phyloP scores from a whole-genome alignment of 2,113 vertebrate genomes.

The Cairina moschata region DNA sequence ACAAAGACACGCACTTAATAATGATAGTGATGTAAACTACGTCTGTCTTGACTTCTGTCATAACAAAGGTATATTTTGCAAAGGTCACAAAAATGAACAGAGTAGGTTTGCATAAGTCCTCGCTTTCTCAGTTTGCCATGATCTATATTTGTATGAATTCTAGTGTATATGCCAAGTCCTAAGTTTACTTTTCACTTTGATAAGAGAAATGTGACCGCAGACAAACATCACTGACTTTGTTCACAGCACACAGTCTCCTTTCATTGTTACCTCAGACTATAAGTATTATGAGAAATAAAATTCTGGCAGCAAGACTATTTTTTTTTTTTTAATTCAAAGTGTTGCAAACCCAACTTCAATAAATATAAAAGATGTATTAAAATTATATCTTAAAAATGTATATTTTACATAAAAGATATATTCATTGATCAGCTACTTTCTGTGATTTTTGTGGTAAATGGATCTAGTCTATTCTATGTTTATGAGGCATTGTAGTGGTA shows the following conservation, averaged over 20 bases:
- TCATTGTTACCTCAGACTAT: conserved; percentile 80
- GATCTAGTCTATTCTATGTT: conserved; percentile 80
- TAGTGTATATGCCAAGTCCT: conserved; percentile 60
- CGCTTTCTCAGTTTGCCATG: conserved; percentile 66
- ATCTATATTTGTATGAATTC: conserved; percentile 68
- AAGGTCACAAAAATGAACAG: conserved; percentile 41
- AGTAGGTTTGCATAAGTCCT: conserved; percentile 56
- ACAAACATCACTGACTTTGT: conserved; percentile 54
- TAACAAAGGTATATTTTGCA: conserved; percentile 55
- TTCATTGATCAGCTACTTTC: conserved; percentile 77
- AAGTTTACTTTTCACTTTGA: conserved; percentile 63
- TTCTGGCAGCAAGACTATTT: conserved; percentile 78
- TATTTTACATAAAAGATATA: conserved; percentile 85
- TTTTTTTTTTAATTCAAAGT: conserved; percentile 55
- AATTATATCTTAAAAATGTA: conserved; percentile 80
- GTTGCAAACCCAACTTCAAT: conserved; percentile 60
- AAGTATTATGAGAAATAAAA: conserved; percentile 76
- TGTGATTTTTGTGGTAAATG: conserved; percentile 82
- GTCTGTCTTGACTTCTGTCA: conserved; percentile 65
- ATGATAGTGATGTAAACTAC: conserved; percentile 71
- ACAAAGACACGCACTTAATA: conserved; percentile 77
- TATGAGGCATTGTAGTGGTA: conserved; percentile 81
- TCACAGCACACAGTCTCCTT: conserved; percentile 73
- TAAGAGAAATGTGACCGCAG: conserved; percentile 58
- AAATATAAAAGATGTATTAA: conserved; percentile 74